These are phyloP conservation scores for Athalia circularis DNA, from an alignment of 2,888 invertebrate genomes.

Conservation along the genomic window DNA sequence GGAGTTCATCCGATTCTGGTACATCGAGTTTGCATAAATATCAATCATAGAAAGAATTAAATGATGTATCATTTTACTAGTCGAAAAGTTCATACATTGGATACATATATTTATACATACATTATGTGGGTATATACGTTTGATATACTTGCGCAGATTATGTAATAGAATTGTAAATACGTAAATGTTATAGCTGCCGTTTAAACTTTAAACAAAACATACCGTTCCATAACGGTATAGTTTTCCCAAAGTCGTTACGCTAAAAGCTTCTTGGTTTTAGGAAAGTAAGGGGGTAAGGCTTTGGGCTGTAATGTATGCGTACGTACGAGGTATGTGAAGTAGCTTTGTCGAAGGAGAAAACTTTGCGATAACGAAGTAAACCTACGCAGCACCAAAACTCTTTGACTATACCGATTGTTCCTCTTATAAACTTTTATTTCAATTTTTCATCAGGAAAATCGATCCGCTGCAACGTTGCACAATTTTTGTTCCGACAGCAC, in stretches of 20 bases:
- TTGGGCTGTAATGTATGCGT: background rate
- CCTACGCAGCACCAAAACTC: too few species aligned
- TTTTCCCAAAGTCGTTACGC: slow-evolving; percentile 6
- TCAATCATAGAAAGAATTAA: slow-evolving; percentile 29
- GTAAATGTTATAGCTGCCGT: background rate
- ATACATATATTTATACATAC: background rate
- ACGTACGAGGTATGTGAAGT: too few species aligned
- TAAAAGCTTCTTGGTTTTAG: slow-evolving; percentile 9
- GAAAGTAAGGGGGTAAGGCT: background rate
- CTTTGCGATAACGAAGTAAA: too few species aligned
- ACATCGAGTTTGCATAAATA: slow-evolving; percentile 32
- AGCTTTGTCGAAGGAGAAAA: too few species aligned
- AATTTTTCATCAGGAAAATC: too few species aligned
- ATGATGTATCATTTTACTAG: slow-evolving; percentile 29
- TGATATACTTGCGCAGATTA: slow-evolving; percentile 13
- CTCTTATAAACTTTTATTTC: too few species aligned
- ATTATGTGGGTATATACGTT: background rate
- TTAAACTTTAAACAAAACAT: slow-evolving; percentile 24
- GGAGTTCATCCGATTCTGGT: slow-evolving; percentile 28
- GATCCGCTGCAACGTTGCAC: too few species aligned
- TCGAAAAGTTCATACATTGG: slow-evolving; percentile 1
- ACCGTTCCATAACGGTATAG: background rate
- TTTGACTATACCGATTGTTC: too few species aligned
- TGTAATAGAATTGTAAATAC: background rate
- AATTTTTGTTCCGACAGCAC: too few species aligned